phyloP scores from a whole-genome alignment of 2,113 vertebrate genomes.

The Candoia aspera region DNA sequence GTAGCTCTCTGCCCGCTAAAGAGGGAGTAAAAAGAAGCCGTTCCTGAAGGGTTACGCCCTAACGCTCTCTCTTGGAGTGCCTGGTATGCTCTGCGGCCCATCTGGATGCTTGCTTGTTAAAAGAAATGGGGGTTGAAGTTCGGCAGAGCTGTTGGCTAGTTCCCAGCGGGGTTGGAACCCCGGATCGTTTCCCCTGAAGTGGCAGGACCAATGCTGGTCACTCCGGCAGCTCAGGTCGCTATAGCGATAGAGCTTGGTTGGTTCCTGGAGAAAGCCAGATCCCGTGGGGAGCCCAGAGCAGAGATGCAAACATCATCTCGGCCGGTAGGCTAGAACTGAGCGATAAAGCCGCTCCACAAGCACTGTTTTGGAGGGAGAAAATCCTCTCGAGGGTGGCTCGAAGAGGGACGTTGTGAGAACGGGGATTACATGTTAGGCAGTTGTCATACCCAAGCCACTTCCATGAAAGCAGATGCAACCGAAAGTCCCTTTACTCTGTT shows the following conservation, averaged over 20 bases:
- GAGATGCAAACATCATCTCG: not conserved
- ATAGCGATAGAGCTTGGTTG: constrained; percentile 65
- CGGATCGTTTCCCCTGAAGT: constrained; percentile 17
- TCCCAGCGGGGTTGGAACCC: constrained; percentile 23
- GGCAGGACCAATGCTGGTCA: constrained; percentile 43
- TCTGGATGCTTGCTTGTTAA: not conserved
- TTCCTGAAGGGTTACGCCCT: not conserved
- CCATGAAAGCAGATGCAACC: not conserved
- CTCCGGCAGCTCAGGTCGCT: constrained; percentile 61
- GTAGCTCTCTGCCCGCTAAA: constrained; percentile 47
- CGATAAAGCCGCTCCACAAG: not conserved
- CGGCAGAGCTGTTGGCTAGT: not conserved
- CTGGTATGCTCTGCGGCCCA: not conserved
- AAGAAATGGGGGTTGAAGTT: not conserved
- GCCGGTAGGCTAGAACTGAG: not conserved
- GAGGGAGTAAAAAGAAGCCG: not conserved
- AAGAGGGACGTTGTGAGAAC: accelerated
- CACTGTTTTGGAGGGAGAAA: not conserved
- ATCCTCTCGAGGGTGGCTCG: accelerated
- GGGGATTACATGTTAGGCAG: not conserved
- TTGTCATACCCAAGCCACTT: not conserved
- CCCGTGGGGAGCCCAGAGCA: constrained; percentile 45
- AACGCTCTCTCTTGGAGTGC: too few species aligned
- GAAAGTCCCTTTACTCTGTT: not conserved
- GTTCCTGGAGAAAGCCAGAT: constrained; percentile 52